Conservation (phyloP, 2,113 vertebrate genomes). For the Oreochromis tanganicae region DNA sequence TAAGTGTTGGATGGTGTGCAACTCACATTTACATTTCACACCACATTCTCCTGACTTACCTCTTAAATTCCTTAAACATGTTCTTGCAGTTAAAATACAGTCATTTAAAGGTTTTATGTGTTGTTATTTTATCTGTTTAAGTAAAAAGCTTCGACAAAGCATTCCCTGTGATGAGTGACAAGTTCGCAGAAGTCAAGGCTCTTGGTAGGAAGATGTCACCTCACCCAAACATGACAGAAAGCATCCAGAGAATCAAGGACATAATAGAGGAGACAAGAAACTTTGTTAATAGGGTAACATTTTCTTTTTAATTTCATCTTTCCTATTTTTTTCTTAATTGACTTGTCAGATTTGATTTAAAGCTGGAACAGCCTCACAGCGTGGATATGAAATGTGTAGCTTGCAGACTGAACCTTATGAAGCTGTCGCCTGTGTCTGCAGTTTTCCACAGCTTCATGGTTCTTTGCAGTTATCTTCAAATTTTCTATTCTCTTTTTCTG, state of each 20-base stretch:
- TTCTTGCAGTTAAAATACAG: neutral
- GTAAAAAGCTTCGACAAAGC: conserved; percentile 74
- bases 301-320: neutral
- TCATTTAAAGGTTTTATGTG: neutral
- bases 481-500: neutral
- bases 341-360: neutral
- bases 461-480: neutral
- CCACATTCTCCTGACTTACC: accelerated
- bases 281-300: conserved; percentile 78
- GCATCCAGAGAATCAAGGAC: conserved; percentile 79
- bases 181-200: conserved; percentile 74
- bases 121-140: conserved; percentile 35
- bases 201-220: conserved; percentile 68
- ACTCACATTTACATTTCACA: neutral
- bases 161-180: conserved; percentile 62
- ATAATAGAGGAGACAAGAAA: conserved; percentile 82
- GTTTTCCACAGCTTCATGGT: neutral
- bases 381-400: neutral
- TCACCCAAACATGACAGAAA: conserved; percentile 79
- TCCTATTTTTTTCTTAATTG: neutral
- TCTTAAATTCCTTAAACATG: neutral
- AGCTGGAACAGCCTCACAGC: neutral
- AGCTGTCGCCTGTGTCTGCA: neutral
- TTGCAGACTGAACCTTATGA: neutral
- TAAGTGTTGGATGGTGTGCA: neutral